Evolutionary conservation across 1,140 invertebrate genomes (phyloP).

Genomic region (Druon quercuslanigerum): DNA sequence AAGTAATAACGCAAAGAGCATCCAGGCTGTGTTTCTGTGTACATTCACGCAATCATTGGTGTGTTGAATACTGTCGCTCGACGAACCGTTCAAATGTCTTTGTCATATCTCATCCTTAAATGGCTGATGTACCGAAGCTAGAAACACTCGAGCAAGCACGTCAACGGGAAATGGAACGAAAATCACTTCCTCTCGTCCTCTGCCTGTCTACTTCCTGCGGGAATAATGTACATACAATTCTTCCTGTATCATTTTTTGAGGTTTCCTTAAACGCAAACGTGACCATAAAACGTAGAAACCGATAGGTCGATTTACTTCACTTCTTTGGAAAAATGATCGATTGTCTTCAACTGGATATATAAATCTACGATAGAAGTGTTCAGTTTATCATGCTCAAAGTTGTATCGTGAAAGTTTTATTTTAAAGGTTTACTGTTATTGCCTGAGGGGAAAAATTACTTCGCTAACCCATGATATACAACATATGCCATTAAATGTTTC

Average conservation of each 20-base stretch:
- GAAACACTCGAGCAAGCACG: constrained; percentile 15
- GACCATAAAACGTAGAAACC: constrained; percentile 16
- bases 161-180: constrained; percentile 31
- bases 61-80: constrained; percentile 19
- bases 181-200: constrained; percentile 29
- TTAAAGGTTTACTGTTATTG: constrained; percentile 28
- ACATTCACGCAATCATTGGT: not conserved
- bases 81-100: constrained; percentile 23
- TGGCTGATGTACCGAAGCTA: constrained; percentile 22
- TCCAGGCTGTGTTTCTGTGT: not conserved
- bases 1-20: constrained; percentile 30
- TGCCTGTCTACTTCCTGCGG: not conserved
- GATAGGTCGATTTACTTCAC: constrained; percentile 22
- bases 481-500: constrained; percentile 12
- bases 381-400: constrained; percentile 19
- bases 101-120: constrained; percentile 28
- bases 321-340: constrained; percentile 17
- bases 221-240: not conserved
- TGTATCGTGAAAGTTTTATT: constrained; percentile 26
- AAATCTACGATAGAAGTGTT: not conserved
- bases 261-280: constrained; percentile 24
- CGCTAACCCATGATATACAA: not conserved
- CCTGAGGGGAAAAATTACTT: constrained; percentile 8
- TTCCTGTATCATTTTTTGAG: not conserved
- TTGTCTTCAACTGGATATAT: constrained; percentile 12